Base-by-base conservation (phyloP, 2,888 invertebrate species). In the Drosophila antonietae region DNA sequence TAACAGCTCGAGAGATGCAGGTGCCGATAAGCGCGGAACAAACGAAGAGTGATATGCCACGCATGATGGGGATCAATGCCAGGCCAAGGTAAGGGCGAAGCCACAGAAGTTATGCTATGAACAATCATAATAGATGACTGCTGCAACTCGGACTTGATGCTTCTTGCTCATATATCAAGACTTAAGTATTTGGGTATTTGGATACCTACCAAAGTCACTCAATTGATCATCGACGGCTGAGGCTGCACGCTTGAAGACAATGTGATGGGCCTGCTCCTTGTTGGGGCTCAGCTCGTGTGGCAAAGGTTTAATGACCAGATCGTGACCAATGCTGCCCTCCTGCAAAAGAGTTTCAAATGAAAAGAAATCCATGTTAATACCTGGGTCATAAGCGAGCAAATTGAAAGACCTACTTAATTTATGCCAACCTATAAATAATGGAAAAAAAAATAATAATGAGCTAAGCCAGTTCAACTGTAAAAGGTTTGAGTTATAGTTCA, bases 311-410 rank as follows among this genome's bases (percentile, higher is more conserved):
- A 98, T 97, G 83, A 98, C 96, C 91, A 97, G 93, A 89, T 97
- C 96, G 92, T 96, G 95, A 75, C 98, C 98, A 80, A 98, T 97
- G 84, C 97, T 97, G 82, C 98, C 98, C 93, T 98, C 97, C 98
- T 98, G 94, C 8, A 91, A 92, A 60, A 46, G 10, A 70, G 51
- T 69, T 66, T 15, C 2, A 20, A 47, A 47, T 41, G 18, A 12
- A 31, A 47, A 35, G 53, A 68, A 18, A 10, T 20, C 37, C 31
- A 47, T 41, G 52, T 56, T 23, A 68, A 43, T 53, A 18, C 9
- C 31, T 15, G 15, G 12, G 14, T 31, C 28, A 41, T 15, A 57
- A 28, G n/a, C 33, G 35, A 18, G 37, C 20, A 23, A 53, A 51
- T 51, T 35, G 0, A 15, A 18, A 53, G 33, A 57, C 15, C 3